A percentile compares a stretch with the other conserved stretches of the same genome.
These are phyloP conservation scores for Hypothenemus hampei DNA, from an alignment of 1,140 invertebrate species.

Conservation along the genomic window DNA sequence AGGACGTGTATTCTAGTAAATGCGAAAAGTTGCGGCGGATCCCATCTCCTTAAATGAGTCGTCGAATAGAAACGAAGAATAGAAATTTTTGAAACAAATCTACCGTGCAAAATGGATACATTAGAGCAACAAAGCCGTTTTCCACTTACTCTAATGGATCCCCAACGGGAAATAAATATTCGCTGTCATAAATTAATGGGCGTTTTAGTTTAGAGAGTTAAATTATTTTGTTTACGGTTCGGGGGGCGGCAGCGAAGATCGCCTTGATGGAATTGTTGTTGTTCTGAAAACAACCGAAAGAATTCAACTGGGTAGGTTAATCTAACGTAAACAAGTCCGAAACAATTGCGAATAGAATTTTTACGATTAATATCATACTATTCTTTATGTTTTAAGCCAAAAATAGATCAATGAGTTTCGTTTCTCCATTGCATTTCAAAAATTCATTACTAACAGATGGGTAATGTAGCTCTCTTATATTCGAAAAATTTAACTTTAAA, in stretches of 20 bases:
- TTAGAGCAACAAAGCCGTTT: slow-evolving; percentile 14
- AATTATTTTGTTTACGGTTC: slow-evolving; percentile 14
- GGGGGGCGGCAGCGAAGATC: neutral
- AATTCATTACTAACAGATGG: too few relatives aligned
- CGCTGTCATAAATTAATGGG: slow-evolving; percentile 14
- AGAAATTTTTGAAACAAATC: slow-evolving; percentile 20
- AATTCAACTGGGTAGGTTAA: too few relatives aligned
- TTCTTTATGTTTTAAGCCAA: too few relatives aligned
- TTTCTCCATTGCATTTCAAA: too few relatives aligned
- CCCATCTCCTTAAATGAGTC: slow-evolving; percentile 19
- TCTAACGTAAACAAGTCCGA: too few relatives aligned
- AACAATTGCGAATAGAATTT: too few relatives aligned
- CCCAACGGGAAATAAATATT: slow-evolving; percentile 11
- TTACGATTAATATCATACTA: too few relatives aligned
- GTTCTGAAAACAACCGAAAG: too few relatives aligned
- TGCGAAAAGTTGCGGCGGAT: slow-evolving; percentile 20
- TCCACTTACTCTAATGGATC: slow-evolving; percentile 18
- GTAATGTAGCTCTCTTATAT: too few relatives aligned
- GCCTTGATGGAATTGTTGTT: neutral
- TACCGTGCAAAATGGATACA: slow-evolving; percentile 20
- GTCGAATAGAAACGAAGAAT: slow-evolving; percentile 15
- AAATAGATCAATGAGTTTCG: too few relatives aligned
- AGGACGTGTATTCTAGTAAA: slow-evolving; percentile 14
- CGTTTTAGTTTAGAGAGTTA: slow-evolving; percentile 14
- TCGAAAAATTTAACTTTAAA: too few relatives aligned